phyloP scores from a whole-genome alignment of 2,888 invertebrate genomes.

The Drosophila siamana region DNA sequence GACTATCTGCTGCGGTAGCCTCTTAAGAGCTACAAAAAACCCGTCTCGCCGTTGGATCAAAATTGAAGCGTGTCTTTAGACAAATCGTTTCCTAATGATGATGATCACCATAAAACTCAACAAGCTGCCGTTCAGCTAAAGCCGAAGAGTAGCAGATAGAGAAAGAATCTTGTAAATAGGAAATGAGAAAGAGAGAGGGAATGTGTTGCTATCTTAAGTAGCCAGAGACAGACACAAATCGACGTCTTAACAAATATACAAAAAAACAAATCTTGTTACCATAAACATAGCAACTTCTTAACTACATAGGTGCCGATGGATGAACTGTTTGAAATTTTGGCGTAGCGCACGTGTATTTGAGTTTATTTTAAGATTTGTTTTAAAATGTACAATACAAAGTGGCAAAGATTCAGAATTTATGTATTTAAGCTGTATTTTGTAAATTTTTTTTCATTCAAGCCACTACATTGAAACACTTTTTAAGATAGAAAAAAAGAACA shows the following conservation, averaged over 20 bases:
- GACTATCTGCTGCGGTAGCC: not conserved
- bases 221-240: conserved; percentile 34
- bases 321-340: conserved; percentile 44
- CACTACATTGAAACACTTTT: too few relatives aligned
- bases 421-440: too few relatives aligned
- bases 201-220: conserved; percentile 12
- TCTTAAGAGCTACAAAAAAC: conserved; percentile 29
- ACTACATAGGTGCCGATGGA: conserved; percentile 35
- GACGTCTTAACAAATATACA: conserved; percentile 28
- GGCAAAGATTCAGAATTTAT: not conserved
- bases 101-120: conserved; percentile 51
- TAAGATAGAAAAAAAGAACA: too few relatives aligned
- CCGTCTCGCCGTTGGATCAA: conserved; percentile 41
- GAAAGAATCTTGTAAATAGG: not conserved
- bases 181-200: not conserved
- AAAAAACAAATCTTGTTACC: conserved; percentile 17
- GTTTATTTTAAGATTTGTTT: conserved; percentile 16
- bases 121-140: conserved; percentile 39
- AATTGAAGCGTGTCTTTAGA: conserved; percentile 49
- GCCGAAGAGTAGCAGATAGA: conserved; percentile 6
- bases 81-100: conserved; percentile 65
- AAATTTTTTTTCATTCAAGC: too few relatives aligned
- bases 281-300: conserved; percentile 21
- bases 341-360: conserved; percentile 16
- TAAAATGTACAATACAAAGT: not conserved